Base-by-base conservation (phyloP, 2,797 vertebrate genomes). In the Scleropages formosus region DNA sequence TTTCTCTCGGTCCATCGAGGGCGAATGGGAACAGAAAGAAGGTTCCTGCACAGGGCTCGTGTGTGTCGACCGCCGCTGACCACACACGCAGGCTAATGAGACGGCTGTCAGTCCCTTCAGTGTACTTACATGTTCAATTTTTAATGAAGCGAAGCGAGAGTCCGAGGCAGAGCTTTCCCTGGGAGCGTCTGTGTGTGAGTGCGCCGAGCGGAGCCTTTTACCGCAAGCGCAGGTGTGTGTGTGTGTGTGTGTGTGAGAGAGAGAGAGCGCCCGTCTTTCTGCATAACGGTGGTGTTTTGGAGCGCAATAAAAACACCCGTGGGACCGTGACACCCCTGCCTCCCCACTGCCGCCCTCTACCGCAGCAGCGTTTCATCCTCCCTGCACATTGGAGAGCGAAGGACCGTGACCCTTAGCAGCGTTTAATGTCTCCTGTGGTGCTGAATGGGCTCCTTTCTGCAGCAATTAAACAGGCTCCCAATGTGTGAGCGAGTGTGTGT, bases 381-480 rank as follows among this genome's bases (percentile, higher is more conserved):
- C 22, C 22, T 20, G 69, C 47, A 16, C 77, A 78, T 79, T 78
- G 77, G 76, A 58, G 82, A 78, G 86, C 80, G 79, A 80, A 77
- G 47, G 80, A 83, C 83, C 79, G 56, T 56, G 53, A 12, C 12
- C 56, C 53, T 80, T 84, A 62, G 44, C 72, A 74, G 65, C 82
- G 82, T 85, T 83, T 75, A 78, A 11, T 20, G 65, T 46, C 75
- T 13, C 31, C 47, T 78, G 64, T 77, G 22, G 56, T 80, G 61
- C 70, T 80, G 73, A 75, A 78, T 82, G 82, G 85, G 79, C 84
- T 81, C 79, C 78, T 72, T 66, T 81, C 77, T 77, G 83, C 85
- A 87, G 66, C 80, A 85, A 82, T 81, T 82, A 82, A 74, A 81
- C 78, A n/a, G 79, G 68, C 78, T 74, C 78, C 56, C 72, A 59